These are phyloP conservation scores for Luperina nickerlii DNA, from an alignment of 2,888 invertebrate genomes.

Conservation along the genomic window DNA sequence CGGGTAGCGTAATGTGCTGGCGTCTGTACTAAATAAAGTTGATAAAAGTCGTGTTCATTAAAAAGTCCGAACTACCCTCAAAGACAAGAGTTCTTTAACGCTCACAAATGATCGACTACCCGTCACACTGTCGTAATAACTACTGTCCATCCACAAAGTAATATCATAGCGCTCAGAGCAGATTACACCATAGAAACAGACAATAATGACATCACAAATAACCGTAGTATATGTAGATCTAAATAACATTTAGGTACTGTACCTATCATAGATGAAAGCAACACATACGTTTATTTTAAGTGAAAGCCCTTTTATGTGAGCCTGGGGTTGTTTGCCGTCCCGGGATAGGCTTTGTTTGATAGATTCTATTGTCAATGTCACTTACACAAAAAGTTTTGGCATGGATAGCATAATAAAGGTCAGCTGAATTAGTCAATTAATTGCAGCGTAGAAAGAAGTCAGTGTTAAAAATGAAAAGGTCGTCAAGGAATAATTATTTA, in stretches of 20 bases:
- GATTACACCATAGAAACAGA: conserved; percentile 38
- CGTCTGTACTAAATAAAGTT: background rate
- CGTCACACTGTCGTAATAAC: background rate
- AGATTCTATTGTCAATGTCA: conserved; percentile 43
- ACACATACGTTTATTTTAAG: conserved; percentile 70
- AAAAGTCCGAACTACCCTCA: conserved; percentile 2
- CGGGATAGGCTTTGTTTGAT: conserved; percentile 64
- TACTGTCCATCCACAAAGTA: conserved; percentile 14
- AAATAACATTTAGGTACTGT: conserved; percentile 68
- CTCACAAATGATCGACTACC: conserved; percentile 13
- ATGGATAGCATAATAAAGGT: background rate
- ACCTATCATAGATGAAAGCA: conserved; percentile 62
- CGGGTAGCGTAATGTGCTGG: too few species aligned
- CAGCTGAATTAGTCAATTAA: conserved; percentile 16
- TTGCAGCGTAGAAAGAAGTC: background rate
- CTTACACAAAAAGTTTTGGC: background rate
- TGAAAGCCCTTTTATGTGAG: conserved; percentile 73
- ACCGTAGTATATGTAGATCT: conserved; percentile 45
- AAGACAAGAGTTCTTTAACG: conserved; percentile 11
- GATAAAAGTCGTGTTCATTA: background rate
- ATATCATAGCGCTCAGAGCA: conserved; percentile 20
- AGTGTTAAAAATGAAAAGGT: background rate
- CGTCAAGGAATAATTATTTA: too few species aligned
- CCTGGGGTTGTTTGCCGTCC: conserved; percentile 74
- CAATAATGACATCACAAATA: conserved; percentile 41